Conservation (phyloP, 2,113 vertebrate genomes). For the Thalassarche chlororhynchos region DNA sequence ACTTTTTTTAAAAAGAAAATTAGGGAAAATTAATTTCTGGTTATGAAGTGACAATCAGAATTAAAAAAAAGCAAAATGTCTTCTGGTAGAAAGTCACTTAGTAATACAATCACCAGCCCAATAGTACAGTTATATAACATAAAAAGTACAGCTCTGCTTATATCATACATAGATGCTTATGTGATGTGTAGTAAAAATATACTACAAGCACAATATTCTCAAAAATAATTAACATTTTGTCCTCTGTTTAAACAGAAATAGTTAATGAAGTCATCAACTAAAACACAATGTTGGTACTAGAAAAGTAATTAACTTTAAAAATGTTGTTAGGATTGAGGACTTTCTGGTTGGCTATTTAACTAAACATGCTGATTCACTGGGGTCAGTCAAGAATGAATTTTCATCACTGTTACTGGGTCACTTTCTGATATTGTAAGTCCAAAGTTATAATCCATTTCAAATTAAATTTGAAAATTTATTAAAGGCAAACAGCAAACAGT, state of each 20-base stretch:
- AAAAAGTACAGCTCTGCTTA: neutral
- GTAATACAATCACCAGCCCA: neutral
- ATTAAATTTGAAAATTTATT: neutral
- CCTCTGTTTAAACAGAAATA: neutral
- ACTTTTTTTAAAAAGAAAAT: neutral
- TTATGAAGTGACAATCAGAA: neutral
- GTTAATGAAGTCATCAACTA: neutral
- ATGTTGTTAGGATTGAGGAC: neutral
- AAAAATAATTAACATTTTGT: neutral
- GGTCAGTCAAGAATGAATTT: neutral
- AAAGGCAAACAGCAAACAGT: neutral
- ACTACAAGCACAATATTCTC: neutral
- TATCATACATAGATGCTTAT: neutral
- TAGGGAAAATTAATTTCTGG: neutral
- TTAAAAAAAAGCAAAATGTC: neutral
- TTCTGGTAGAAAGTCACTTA: neutral
- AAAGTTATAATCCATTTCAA: neutral
- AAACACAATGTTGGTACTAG: neutral
- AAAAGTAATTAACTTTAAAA: neutral
- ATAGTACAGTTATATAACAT: neutral
- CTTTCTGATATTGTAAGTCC: neutral
- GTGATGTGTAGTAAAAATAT: neutral
- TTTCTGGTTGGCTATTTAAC: constrained; percentile 24
- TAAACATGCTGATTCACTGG: neutral
- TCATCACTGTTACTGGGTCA: neutral